phyloP scores from a whole-genome alignment of 2,888 invertebrate genomes.

The Caradrina kadenii region DNA sequence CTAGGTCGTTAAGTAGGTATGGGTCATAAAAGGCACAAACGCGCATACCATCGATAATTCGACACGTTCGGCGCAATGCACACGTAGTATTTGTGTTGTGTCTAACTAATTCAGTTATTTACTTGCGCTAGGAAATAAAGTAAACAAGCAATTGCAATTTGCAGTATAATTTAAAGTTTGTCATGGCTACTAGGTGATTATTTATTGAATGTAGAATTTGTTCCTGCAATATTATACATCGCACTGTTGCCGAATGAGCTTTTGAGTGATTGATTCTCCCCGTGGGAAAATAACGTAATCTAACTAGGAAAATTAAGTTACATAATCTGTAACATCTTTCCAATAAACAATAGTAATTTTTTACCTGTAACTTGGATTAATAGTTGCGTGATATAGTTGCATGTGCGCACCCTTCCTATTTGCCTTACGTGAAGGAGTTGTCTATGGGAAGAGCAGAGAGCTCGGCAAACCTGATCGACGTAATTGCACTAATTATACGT shows the following conservation, averaged over 20 bases:
- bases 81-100: background rate
- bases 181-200: too few species aligned
- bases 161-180: background rate
- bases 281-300: conserved; percentile 18
- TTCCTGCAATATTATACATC: background rate
- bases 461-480: conserved; percentile 30
- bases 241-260: too few species aligned
- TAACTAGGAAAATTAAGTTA: conserved; percentile 16
- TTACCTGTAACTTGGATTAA: conserved; percentile 19
- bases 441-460: conserved; percentile 41
- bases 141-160: background rate
- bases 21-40: conserved; percentile 20
- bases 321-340: conserved; percentile 10
- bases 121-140: background rate
- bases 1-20: conserved; percentile 4
- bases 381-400: conserved; percentile 35
- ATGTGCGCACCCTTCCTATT: conserved; percentile 33
- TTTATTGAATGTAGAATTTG: too few species aligned
- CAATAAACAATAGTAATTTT: conserved; percentile 20
- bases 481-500: conserved; percentile 44
- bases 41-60: background rate
- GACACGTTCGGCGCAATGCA: background rate
- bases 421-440: conserved; percentile 28
- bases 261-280: too few species aligned
- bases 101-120: conserved; percentile 3